Conservation (phyloP, 2,797 vertebrate genomes). For the Moxostoma hubbsi region DNA sequence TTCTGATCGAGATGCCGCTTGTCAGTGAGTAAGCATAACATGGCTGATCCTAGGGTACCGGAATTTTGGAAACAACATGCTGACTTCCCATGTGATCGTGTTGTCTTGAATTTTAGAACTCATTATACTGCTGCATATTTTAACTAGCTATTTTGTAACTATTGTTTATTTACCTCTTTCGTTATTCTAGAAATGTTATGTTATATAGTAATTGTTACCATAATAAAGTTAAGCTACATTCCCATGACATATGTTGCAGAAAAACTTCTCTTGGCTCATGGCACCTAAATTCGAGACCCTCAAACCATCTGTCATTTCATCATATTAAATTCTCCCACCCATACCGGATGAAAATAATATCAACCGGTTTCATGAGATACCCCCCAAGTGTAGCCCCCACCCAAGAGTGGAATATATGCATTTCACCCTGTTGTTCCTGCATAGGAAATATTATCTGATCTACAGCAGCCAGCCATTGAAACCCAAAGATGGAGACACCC, state of each 20-base stretch:
- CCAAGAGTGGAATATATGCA: slow-evolving; percentile 32
- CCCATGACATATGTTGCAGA: slow-evolving; percentile 15
- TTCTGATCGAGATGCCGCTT: too few relatives aligned
- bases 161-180: background rate
- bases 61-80: too few relatives aligned
- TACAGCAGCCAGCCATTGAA: slow-evolving; percentile 49
- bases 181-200: background rate
- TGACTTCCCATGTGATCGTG: too few relatives aligned
- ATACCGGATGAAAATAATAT: slow-evolving; percentile 30
- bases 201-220: background rate
- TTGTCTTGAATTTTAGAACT: too few relatives aligned
- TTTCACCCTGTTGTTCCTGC: slow-evolving; percentile 41
- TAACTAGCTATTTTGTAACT: background rate
- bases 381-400: slow-evolving; percentile 32
- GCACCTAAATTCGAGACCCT: slow-evolving; percentile 20
- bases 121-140: background rate
- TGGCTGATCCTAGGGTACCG: too few relatives aligned
- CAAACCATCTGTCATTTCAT: slow-evolving; percentile 45
- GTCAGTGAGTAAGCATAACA: too few relatives aligned
- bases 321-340: slow-evolving; percentile 35
- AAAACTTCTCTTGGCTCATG: slow-evolving; percentile 23
- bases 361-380: slow-evolving; percentile 23
- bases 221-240: background rate
- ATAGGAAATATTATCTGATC: slow-evolving; percentile 57
- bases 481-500: slow-evolving; percentile 55